Evolutionary conservation across 1,140 invertebrate species (phyloP).

Genomic region (Aleiodes sp.): DNA sequence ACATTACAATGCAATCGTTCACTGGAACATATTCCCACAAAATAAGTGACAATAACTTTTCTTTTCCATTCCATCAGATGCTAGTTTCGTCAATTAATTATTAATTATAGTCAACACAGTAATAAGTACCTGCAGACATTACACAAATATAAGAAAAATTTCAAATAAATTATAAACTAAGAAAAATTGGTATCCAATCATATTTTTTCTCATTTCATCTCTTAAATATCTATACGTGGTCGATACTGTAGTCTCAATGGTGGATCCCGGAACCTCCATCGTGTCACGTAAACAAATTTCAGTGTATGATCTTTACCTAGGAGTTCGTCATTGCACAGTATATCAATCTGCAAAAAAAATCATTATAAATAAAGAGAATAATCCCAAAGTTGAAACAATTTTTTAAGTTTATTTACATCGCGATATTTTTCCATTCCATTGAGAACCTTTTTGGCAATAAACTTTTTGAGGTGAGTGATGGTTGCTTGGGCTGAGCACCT

Average conservation of each 20-base stretch:
- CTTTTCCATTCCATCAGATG: not conserved
- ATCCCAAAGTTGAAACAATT: no score
- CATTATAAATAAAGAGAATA: not conserved
- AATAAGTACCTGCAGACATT: not conserved
- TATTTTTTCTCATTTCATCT: not conserved
- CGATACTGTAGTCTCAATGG: slow-evolving; percentile 86
- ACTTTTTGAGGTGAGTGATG: slow-evolving; percentile 97
- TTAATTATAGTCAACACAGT: slow-evolving; percentile 2
- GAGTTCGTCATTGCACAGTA: slow-evolving; percentile 97
- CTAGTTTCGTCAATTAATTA: not conserved
- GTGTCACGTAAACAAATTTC: slow-evolving; percentile 97
- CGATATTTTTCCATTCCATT: slow-evolving; percentile 92
- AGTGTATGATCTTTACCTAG: slow-evolving; percentile 98
- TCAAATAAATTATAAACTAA: not conserved
- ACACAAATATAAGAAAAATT: not conserved
- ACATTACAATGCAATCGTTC: not conserved
- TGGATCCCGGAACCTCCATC: slow-evolving; percentile 95
- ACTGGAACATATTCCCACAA: not conserved
- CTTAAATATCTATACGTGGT: slow-evolving; percentile 75
- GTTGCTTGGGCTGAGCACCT: slow-evolving; percentile 95
- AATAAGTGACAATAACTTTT: not conserved
- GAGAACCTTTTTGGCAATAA: slow-evolving; percentile 94
- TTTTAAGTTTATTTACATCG: slow-evolving; percentile 86
- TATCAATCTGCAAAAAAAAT: slow-evolving; percentile 85
- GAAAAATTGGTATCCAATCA: not conserved